Base-by-base conservation (phyloP, 2,888 invertebrate species). In the Scaptomyza reducta region DNA sequence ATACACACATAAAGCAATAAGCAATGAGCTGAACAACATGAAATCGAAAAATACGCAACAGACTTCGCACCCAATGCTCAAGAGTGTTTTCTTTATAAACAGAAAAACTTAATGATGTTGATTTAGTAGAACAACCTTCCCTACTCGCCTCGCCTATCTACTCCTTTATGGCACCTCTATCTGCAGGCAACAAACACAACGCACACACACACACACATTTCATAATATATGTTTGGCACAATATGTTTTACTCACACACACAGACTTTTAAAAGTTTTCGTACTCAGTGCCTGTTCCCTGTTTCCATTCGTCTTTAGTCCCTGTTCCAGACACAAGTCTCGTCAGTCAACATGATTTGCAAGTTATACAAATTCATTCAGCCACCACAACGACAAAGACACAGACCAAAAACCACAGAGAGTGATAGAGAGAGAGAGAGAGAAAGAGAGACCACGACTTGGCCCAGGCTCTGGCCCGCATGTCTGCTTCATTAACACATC, bases 61-160 rank as follows among this genome's bases (percentile, higher is more conserved):
- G 61, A 67, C 58, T 65, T 69, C 54, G 70, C 70, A 68, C 59
- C 62, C 55, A 56, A 70, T 71, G 80, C 63, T 83, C 63, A 40
- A 16, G 72, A 88, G 84, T 87, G 89, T 88, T 87, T 87, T 88
- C 84, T 88, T 80, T 79, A 87, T 87, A 87, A 89, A 87, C 88
- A 87, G 73, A 78, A 80, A 83, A 83, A 86, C 87, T 79, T 89
- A 87, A 86, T 86, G 87, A 89, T 87, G 87, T 89, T 87, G 87
- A 88, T 79, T 86, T 87, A 87, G 87, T 88, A 77, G 78, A 86
- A 70, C 78, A 71, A 68, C 41, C 54, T 42, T 38, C 25, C 22
- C 13, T 22, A 16, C 54, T 25, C 16, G n/a, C 6, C 18, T 27
- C 22, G 25, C 49, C 35, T 44, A 27, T 49, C 31, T 45, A 38